These are phyloP conservation scores for Paramuricea clavata DNA, from an alignment of 92 coral and sea anemone genomes.

Conservation along the genomic window DNA sequence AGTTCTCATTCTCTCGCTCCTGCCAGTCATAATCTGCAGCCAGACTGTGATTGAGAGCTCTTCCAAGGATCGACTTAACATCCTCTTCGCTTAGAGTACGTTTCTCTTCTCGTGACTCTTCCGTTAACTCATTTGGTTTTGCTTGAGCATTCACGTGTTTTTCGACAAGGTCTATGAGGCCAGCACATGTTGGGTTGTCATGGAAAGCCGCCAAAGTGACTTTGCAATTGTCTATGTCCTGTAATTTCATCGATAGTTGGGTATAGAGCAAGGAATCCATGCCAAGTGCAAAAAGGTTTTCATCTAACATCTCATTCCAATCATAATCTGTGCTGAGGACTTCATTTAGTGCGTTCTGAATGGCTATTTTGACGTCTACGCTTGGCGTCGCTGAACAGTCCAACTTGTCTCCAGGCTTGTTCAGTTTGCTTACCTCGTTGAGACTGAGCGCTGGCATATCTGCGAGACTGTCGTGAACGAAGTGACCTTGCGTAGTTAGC, in stretches of 20 bases:
- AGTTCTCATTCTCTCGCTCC: not conserved
- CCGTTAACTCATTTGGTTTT: not conserved
- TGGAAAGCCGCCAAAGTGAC: not conserved
- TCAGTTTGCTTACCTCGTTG: no score
- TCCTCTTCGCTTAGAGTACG: not conserved
- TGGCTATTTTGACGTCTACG: no score
- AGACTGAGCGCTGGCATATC: no score
- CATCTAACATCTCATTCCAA: no score
- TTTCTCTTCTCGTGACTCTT: not conserved
- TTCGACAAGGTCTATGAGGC: not conserved
- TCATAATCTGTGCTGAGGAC: no score
- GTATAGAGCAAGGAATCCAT: no score
- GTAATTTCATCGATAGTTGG: not conserved
- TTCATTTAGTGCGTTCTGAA: no score
- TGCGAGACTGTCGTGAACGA: no score
- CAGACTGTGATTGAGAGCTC: not conserved
- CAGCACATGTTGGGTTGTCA: not conserved
- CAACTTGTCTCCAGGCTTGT: no score
- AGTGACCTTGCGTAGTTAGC: no score
- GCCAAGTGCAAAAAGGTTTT: no score
- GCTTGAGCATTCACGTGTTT: not conserved
- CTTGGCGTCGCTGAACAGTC: no score
- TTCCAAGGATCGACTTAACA: not conserved
- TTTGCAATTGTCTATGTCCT: not conserved
- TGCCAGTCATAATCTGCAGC: not conserved